Conservation (phyloP, 2,113 vertebrate species). For the Opisthocomus hoazin region DNA sequence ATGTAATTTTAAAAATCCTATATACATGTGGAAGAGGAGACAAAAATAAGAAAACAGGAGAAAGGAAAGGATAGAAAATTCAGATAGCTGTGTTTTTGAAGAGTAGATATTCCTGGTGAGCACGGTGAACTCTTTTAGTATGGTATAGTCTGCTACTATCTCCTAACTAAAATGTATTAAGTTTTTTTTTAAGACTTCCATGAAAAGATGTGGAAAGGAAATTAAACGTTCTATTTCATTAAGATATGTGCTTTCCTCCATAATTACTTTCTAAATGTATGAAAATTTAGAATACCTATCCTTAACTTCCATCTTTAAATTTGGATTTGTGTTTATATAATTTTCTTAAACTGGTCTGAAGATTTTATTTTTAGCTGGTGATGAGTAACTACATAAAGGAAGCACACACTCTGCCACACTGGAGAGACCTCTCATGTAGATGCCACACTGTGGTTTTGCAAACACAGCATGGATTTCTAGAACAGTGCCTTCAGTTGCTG, state of each 20-base stretch:
- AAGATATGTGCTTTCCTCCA: not conserved
- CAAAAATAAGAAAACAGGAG: not conserved
- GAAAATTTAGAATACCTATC: not conserved
- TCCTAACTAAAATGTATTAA: not conserved
- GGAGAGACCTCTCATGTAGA: not conserved
- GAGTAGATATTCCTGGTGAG: not conserved
- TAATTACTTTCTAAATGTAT: not conserved
- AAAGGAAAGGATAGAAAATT: not conserved
- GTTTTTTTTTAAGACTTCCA: not conserved
- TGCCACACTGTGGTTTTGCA: not conserved
- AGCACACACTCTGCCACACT: fast-evolving
- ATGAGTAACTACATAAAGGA: not conserved
- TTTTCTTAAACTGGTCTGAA: not conserved
- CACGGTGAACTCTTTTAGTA: not conserved
- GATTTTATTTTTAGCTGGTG: not conserved
- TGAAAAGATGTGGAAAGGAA: not conserved
- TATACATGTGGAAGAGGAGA: not conserved
- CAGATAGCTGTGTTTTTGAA: not conserved
- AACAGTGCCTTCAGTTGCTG: not conserved
- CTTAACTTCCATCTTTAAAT: not conserved
- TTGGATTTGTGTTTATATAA: not conserved
- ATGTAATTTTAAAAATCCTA: not conserved
- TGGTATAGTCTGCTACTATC: fast-evolving
- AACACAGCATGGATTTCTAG: not conserved
- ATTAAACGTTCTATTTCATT: not conserved